phyloP scores from a whole-genome alignment of 2,797 vertebrate species.

The Leuciscus waleckii region DNA sequence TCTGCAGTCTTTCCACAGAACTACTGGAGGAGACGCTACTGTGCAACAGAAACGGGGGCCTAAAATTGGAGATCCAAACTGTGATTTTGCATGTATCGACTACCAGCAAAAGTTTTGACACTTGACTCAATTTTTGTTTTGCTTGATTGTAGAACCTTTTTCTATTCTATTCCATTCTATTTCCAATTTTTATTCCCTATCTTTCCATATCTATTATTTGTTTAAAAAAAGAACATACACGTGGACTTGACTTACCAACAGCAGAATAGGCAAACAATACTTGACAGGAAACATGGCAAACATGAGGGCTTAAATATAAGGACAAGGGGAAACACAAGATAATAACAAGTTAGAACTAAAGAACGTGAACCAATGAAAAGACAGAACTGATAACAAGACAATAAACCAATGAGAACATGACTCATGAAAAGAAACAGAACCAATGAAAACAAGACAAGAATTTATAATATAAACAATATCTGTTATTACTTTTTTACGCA shows the following conservation, averaged over 20 bases:
- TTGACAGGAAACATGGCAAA: neutral
- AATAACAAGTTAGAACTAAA: neutral
- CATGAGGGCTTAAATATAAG: neutral
- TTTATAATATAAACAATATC: neutral
- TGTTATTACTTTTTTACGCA: neutral
- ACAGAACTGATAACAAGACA: neutral
- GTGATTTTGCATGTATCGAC: neutral
- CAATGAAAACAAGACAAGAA: neutral
- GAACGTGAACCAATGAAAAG: neutral
- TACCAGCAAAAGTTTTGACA: neutral
- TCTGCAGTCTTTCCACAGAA: conserved; percentile 1
- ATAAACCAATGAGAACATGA: neutral
- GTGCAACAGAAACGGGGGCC: neutral
- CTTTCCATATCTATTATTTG: neutral
- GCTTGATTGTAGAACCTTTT: neutral
- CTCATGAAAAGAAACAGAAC: neutral
- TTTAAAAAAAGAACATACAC: neutral
- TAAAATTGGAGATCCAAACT: neutral
- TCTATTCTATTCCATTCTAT: neutral
- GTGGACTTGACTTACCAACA: neutral
- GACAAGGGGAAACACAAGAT: neutral
- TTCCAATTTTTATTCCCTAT: neutral
- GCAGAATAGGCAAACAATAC: neutral
- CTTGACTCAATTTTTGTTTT: neutral
- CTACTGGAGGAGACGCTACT: neutral